Evolutionary conservation across 2,113 vertebrate species (phyloP), one percentile per base, ranked within the genome.

Genomic region (Phasianus colchicus): DNA sequence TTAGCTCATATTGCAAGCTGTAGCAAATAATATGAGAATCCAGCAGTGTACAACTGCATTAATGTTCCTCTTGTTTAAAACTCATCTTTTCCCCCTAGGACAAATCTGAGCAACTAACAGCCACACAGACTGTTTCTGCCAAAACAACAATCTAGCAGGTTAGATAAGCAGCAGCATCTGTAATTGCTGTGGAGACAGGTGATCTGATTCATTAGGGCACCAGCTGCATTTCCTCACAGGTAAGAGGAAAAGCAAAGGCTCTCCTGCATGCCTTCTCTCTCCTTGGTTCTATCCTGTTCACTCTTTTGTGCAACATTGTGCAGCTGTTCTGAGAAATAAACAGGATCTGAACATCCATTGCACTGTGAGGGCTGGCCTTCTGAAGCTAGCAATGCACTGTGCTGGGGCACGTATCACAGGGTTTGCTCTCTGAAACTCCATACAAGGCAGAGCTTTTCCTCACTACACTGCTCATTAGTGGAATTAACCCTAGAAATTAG

Each of bases 321-420:
- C 88, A 90, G 55, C 47, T 29, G 47, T 63, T 78, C 30, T 63
- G 20, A 43, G 40, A 75, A 78, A 58, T n/a, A 13, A 77, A 9
- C 9, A 30, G 27, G 73, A 64, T 32, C 40, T 9, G 19, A 15
- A 7, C 14, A 21, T 42, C 40, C 10, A 19, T 6, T 4, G 2
- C 0, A 1, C 15, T 20, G 43, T 5, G 38, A 22, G 67, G n/a
- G 72, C 25, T 40, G 69, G 8, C 22, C 20, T 29, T 7, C 50
- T n/a, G 45, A 60, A 0, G 0, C 63, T 0, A 0, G 12, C 0
- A 2, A 66, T 0, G 3, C 3, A 2, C 5, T 29, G 43, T 0
- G 2, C 70, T 38, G 77, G 22, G 50, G 24, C 27, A 15, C 4
- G 0, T 4, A 40, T 17, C 58, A 27, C 43, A 21, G 9, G 27